Evolutionary conservation across 2,113 vertebrate genomes (phyloP).

Genomic region (Scomber colias): DNA sequence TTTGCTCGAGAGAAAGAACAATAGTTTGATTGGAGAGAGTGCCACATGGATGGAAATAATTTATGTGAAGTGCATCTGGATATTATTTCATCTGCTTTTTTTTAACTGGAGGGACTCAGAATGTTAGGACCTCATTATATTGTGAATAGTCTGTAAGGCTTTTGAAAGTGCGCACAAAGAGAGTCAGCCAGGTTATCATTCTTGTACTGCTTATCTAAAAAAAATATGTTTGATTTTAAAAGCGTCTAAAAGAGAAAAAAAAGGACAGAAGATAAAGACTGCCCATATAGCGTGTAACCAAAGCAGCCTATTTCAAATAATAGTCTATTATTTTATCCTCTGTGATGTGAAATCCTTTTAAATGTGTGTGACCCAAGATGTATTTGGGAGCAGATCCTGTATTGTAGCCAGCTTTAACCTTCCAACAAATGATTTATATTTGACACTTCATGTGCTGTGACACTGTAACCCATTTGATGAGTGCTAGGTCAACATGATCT

Average conservation of each 20-base stretch:
- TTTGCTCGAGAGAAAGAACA: conserved; percentile 44
- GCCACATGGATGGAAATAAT: conserved; percentile 25
- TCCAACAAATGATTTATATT: conserved; percentile 2
- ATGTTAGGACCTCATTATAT: conserved; percentile 49
- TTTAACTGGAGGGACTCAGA: conserved; percentile 32
- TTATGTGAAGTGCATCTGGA: conserved; percentile 46
- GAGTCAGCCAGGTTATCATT: conserved; percentile 29
- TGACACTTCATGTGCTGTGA: background rate
- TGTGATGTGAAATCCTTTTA: background rate
- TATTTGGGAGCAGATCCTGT: conserved; percentile 2
- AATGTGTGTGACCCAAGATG: conserved; percentile 17
- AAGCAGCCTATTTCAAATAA: background rate
- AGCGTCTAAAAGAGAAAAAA: conserved; percentile 19
- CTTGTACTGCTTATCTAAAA: conserved; percentile 18
- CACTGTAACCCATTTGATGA: background rate
- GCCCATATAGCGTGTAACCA: background rate
- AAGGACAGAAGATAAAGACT: conserved; percentile 16
- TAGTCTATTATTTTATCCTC: background rate
- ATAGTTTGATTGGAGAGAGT: conserved; percentile 34
- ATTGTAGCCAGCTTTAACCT: background rate
- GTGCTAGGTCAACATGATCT: background rate
- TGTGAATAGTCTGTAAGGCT: conserved; percentile 27
- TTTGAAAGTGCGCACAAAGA: conserved; percentile 48
- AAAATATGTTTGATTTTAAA: conserved; percentile 3
- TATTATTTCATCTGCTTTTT: conserved; percentile 40